A percentile compares a stretch with the other conserved stretches of the same genome.
Conservation (phyloP, 2,113 vertebrate genomes). For the Solea senegalensis region DNA sequence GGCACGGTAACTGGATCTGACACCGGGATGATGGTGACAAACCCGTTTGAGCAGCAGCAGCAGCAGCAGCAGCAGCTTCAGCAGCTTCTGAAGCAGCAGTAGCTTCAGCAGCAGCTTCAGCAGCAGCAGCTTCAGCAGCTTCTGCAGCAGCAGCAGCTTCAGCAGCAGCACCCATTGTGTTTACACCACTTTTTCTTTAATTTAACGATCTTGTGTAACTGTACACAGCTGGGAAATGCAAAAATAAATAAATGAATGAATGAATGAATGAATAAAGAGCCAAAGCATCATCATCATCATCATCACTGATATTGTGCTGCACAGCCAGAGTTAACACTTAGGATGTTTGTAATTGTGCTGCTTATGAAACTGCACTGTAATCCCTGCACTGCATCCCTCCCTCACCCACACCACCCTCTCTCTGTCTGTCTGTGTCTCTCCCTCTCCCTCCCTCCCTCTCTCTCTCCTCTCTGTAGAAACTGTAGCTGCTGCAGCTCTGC, state of each 20-base stretch:
- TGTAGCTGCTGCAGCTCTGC: constrained; percentile 66
- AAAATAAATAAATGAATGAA: too few species aligned
- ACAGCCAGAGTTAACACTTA: constrained; percentile 71
- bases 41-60: constrained; percentile 56
- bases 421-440: not conserved
- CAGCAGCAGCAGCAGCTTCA: too few species aligned
- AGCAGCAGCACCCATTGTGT: constrained; percentile 40
- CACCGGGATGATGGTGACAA: constrained; percentile 65
- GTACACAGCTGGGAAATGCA: constrained; percentile 24
- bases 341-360: constrained; percentile 75
- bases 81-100: too few species aligned
- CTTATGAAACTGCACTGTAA: constrained; percentile 75
- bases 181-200: constrained; percentile 33
- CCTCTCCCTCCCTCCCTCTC: constrained; percentile 22
- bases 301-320: constrained; percentile 59
- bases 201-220: constrained; percentile 34
- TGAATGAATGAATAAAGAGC: not conserved
- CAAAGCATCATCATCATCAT: constrained; percentile 59
- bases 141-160: too few species aligned
- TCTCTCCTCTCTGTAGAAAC: constrained; percentile 64
- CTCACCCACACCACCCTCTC: constrained; percentile 61
- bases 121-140: too few species aligned
- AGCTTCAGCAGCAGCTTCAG: too few species aligned
- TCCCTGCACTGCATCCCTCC: constrained; percentile 78
- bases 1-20: constrained; percentile 64